Conservation (phyloP, 2,797 vertebrate genomes). For the Potorous gilbertii region DNA sequence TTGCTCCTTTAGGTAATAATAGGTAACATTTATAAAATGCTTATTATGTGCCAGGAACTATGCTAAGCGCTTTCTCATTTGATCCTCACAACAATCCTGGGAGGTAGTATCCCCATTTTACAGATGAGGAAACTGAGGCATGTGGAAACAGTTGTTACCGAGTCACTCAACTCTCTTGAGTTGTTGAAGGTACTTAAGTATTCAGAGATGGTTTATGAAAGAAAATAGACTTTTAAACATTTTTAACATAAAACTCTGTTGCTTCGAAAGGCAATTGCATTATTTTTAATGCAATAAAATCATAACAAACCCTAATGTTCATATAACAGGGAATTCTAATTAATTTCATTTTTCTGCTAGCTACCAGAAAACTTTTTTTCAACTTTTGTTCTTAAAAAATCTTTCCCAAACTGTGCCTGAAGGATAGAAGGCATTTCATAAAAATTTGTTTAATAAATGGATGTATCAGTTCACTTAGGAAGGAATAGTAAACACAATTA, state of each 20-base stretch:
- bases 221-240: constrained; percentile 4
- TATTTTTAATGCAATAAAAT: background rate
- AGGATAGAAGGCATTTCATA: background rate
- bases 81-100: background rate
- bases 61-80: background rate
- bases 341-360: constrained; percentile 18
- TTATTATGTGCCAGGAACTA: background rate
- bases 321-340: background rate
- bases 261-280: background rate
- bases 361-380: background rate
- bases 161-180: constrained; percentile 50
- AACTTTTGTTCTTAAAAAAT: background rate
- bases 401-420: background rate
- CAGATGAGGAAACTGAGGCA: background rate
- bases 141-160: background rate
- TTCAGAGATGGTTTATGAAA: constrained; percentile 11
- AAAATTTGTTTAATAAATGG: background rate
- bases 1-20: constrained; percentile 13
- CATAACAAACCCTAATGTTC: constrained; percentile 3
- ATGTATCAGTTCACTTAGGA: background rate
- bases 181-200: constrained; percentile 40
- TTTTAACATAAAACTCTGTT: constrained; percentile 1
- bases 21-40: background rate
- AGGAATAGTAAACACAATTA: background rate
- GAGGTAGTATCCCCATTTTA: background rate